A percentile compares a stretch with the other conserved stretches of the same genome.
Conservation (phyloP, 2,113 vertebrate species). For the Odocoileus hemionus region DNA sequence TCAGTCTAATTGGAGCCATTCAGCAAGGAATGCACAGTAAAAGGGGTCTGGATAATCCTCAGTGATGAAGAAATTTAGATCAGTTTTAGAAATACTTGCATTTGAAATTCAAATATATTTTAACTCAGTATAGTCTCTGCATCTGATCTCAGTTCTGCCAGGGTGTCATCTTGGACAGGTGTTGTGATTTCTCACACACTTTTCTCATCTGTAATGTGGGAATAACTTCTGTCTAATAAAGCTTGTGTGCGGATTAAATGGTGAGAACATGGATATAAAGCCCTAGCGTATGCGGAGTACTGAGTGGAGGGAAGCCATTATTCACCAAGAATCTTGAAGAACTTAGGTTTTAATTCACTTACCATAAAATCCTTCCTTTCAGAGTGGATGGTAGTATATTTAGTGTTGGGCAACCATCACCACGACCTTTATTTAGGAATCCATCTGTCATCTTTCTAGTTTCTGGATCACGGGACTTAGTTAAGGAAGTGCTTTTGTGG, state of each 20-base stretch:
- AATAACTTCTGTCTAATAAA: neutral
- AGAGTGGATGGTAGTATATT: neutral
- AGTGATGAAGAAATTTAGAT: neutral
- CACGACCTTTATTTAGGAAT: neutral
- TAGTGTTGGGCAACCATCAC: neutral
- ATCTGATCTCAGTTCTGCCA: neutral
- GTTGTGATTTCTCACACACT: neutral
- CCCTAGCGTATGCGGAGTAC: neutral
- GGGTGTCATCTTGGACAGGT: neutral
- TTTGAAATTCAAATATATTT: neutral
- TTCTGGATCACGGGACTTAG: neutral
- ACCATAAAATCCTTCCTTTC: neutral
- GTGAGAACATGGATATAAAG: neutral
- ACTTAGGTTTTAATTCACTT: neutral
- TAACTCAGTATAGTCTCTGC: neutral
- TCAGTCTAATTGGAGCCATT: neutral
- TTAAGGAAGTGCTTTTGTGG: neutral
- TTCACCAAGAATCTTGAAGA: neutral
- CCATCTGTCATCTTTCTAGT: neutral
- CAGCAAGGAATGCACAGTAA: neutral
- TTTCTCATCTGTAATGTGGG: neutral
- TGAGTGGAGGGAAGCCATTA: neutral
- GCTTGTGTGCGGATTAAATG: neutral
- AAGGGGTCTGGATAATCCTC: neutral
- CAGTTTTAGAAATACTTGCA: neutral